Conservation (phyloP, 2,797 vertebrate genomes). For the Dallia pectoralis region DNA sequence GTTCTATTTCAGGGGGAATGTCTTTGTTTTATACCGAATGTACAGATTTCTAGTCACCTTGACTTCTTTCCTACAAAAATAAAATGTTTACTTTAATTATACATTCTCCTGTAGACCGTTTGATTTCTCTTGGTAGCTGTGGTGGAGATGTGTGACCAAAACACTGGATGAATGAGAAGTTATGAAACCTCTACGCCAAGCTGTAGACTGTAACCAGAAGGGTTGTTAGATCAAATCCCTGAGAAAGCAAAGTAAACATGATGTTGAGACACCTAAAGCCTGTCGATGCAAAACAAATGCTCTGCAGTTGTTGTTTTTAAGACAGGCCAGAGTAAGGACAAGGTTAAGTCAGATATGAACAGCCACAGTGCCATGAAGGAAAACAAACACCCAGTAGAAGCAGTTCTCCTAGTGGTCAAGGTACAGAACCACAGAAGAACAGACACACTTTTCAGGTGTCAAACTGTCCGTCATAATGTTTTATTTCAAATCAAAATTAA, state of each 20-base stretch:
- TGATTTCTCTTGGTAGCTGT: neutral
- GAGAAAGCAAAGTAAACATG: neutral
- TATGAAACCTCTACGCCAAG: too few species aligned
- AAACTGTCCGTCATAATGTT: constrained; percentile 1
- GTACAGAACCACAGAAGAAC: neutral
- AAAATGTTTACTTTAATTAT: constrained; percentile 55
- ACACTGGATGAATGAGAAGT: too few species aligned
- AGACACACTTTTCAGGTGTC: neutral
- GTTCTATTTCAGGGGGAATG: constrained; percentile 34
- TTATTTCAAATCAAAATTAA: constrained; percentile 11
- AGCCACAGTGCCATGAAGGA: neutral
- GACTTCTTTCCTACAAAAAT: constrained; percentile 67
- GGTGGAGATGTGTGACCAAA: too few species aligned
- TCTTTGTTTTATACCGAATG: constrained; percentile 65
- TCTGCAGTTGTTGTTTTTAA: neutral
- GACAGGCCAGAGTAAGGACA: neutral
- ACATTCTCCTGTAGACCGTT: neutral
- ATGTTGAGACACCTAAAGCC: neutral
- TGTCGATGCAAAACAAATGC: neutral
- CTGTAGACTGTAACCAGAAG: too few species aligned
- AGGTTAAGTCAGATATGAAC: neutral
- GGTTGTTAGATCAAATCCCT: too few species aligned
- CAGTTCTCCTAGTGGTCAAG: neutral
- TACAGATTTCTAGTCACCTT: constrained; percentile 72
- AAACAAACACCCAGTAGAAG: neutral